phyloP scores from a whole-genome alignment of 1,140 invertebrate species.

The Dermatophagoides farinae region DNA sequence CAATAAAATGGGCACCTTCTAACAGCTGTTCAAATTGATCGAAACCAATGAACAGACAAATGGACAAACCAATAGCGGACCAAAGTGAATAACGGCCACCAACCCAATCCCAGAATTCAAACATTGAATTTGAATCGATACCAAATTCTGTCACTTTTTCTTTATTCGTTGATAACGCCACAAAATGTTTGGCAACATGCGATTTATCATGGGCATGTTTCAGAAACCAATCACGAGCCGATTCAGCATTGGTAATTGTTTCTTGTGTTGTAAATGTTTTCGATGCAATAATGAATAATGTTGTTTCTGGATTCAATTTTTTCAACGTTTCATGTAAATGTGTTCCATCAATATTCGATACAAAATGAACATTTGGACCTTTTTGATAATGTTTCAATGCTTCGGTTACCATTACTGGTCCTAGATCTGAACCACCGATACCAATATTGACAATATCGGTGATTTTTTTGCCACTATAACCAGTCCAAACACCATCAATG shows the following conservation, averaged over 20 bases:
- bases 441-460: constrained; percentile 98
- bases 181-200: constrained; percentile 88
- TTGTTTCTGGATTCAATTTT: constrained; percentile 72
- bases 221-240: constrained; percentile 89
- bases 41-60: constrained; percentile 72
- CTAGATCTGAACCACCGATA: constrained; percentile 95
- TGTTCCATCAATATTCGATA: constrained; percentile 97
- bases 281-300: constrained; percentile 92
- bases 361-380: constrained; percentile 82
- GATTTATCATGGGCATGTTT: constrained; percentile 53
- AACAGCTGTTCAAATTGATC: constrained; percentile 86
- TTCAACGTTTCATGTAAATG: constrained; percentile 86
- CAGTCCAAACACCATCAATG: constrained; percentile 49
- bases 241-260: constrained; percentile 95
- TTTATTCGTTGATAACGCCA: constrained; percentile 86
- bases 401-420: constrained; percentile 96
- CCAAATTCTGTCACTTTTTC: constrained; percentile 86
- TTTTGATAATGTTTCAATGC: constrained; percentile 64
- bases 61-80: constrained; percentile 95
- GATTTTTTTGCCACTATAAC: constrained; percentile 82
- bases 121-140: constrained; percentile 93
- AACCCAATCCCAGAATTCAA: constrained; percentile 99
- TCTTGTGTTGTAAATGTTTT: constrained; percentile 70
- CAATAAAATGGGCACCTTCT: constrained; percentile 75
- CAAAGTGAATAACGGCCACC: constrained; percentile 92